These are phyloP conservation scores for Molossus molossus DNA, from an alignment of 2,797 vertebrate genomes.

Conservation along the genomic window DNA sequence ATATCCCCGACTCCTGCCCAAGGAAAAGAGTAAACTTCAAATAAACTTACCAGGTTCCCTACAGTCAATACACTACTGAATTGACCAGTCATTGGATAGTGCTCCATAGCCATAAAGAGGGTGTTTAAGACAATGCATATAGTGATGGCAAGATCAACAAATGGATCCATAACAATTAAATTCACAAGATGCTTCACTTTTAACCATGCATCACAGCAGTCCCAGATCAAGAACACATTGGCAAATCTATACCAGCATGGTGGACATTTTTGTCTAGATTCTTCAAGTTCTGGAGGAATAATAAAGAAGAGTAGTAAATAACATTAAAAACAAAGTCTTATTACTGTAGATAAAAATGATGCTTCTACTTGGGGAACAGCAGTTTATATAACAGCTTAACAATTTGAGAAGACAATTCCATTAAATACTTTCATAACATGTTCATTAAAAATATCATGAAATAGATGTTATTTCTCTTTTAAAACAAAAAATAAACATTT, in stretches of 20 bases:
- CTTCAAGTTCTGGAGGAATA: constrained; percentile 93
- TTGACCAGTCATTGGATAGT: constrained; percentile 91
- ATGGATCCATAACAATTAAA: constrained; percentile 97
- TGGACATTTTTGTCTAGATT: constrained; percentile 96
- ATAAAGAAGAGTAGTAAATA: constrained; percentile 59
- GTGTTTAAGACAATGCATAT: constrained; percentile 99
- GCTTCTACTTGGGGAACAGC: neutral
- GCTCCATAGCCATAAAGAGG: constrained; percentile 99
- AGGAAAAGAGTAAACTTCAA: constrained; percentile 34
- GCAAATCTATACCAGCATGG: constrained; percentile 97
- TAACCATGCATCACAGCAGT: constrained; percentile 95
- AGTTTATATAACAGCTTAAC: constrained; percentile 48
- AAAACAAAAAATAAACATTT: neutral
- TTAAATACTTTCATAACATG: constrained; percentile 67
- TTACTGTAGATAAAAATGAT: constrained; percentile 10
- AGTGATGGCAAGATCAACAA: constrained; percentile 96
- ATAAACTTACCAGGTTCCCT: constrained; percentile 95
- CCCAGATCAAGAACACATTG: constrained; percentile 96
- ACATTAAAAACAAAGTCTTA: constrained; percentile 6
- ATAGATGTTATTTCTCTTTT: constrained; percentile 8
- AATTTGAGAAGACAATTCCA: constrained; percentile 47
- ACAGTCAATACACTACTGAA: constrained; percentile 91
- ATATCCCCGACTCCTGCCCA: constrained; percentile 9
- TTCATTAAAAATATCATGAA: constrained; percentile 32
- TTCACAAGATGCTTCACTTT: constrained; percentile 94